Percentiles rank a stretch among this genome's conserved stretches.
Evolutionary conservation across 2,888 invertebrate species (phyloP).

Genomic region (Phlogophora meticulosa): DNA sequence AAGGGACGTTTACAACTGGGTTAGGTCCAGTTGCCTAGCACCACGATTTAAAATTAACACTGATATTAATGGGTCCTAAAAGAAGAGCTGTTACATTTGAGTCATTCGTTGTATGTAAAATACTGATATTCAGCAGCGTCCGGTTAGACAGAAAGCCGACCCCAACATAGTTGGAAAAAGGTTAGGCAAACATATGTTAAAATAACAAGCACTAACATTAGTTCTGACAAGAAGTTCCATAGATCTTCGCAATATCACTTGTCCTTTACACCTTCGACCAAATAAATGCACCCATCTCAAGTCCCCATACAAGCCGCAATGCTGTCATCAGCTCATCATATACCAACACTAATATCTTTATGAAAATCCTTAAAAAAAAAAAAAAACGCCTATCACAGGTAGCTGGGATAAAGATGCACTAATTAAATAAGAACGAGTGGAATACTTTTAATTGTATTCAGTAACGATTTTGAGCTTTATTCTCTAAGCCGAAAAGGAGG

Average conservation of each 20-base stretch:
- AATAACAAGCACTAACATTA: too few relatives aligned
- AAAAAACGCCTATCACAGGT: conserved; percentile 72
- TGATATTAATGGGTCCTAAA: too few relatives aligned
- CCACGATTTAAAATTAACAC: too few relatives aligned
- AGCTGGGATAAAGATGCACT: conserved; percentile 76
- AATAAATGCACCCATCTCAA: conserved; percentile 16
- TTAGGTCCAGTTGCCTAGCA: too few relatives aligned
- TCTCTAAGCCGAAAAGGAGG: rapidly evolving
- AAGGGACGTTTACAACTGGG: too few relatives aligned
- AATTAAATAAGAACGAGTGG: conserved; percentile 68
- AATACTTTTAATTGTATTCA: neutral
- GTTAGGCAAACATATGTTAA: too few relatives aligned
- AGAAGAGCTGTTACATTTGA: too few relatives aligned
- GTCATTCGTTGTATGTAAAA: too few relatives aligned
- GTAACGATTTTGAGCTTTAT: conserved; percentile 34
- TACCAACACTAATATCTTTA: conserved; percentile 67
- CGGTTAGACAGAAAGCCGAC: too few relatives aligned
- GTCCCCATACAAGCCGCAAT: conserved; percentile 2
- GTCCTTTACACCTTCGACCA: conserved; percentile 10
- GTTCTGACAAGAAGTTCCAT: too few relatives aligned
- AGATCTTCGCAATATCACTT: neutral
- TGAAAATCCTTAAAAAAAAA: conserved; percentile 62
- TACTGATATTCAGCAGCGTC: too few relatives aligned
- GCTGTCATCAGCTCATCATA: conserved; percentile 59
- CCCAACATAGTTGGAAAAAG: too few relatives aligned